Percentiles rank a stretch among this genome's conserved stretches.
Evolutionary conservation across 2,113 vertebrate species (phyloP).

Genomic region (Dendrocopos noguchii): DNA sequence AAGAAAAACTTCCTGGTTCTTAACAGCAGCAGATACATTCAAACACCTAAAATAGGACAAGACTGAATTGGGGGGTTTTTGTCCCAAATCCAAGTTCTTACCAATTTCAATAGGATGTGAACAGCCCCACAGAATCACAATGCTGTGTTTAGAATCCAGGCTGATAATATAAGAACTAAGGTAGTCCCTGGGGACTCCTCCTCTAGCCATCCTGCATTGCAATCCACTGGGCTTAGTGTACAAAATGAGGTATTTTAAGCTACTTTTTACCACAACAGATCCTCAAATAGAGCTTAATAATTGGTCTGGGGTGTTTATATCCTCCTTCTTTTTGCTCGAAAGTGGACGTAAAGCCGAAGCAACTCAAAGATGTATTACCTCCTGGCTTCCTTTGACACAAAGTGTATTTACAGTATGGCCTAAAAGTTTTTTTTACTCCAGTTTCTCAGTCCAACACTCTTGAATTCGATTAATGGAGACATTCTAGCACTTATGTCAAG

Average conservation of each 20-base stretch:
- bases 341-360: neutral
- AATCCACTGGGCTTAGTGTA: accelerated
- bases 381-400: conserved; percentile 58
- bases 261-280: neutral
- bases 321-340: neutral
- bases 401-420: conserved; percentile 68
- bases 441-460: conserved; percentile 74
- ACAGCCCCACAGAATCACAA: neutral
- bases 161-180: accelerated
- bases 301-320: neutral
- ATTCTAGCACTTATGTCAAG: conserved; percentile 80
- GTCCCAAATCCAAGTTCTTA: neutral
- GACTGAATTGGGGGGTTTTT: too few species aligned
- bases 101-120: neutral
- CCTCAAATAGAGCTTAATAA: neutral
- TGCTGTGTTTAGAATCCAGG: accelerated
- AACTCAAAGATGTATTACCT: conserved; percentile 60
- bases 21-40: neutral
- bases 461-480: conserved; percentile 80
- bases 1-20: neutral
- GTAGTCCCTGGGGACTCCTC: accelerated
- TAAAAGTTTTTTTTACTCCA: conserved; percentile 71
- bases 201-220: accelerated
- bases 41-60: neutral
- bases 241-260: neutral